These are phyloP conservation scores for Ceriagrion tenellum DNA, from an alignment of 2,888 invertebrate species.

Conservation along the genomic window DNA sequence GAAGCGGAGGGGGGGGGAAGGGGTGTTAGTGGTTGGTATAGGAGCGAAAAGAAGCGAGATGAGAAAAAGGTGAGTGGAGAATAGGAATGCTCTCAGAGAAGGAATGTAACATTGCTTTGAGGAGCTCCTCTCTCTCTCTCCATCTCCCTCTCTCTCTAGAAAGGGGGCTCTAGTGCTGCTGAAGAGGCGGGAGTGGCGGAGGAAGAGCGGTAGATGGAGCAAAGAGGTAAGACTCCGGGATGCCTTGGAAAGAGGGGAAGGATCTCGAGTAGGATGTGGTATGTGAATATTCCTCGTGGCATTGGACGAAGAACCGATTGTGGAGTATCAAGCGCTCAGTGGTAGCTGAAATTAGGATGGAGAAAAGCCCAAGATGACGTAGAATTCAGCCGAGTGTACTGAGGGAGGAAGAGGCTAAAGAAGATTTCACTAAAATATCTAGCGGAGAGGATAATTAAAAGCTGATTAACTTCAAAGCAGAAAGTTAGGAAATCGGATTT, in stretches of 20 bases:
- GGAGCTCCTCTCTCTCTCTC: not conserved
- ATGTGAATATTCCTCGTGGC: not conserved
- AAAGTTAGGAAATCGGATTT: not conserved
- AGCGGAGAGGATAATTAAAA: not conserved
- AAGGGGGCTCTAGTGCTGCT: not conserved
- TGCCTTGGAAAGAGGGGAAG: not conserved
- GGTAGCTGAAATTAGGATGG: not conserved
- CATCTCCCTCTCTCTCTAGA: no score
- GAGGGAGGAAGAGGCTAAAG: not conserved
- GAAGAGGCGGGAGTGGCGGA: not conserved
- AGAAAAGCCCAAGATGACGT: not conserved
- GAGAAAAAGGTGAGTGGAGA: not conserved
- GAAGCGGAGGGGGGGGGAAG: no score
- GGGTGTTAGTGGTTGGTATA: not conserved
- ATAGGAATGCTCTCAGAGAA: conserved; percentile 6
- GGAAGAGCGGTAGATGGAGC: not conserved
- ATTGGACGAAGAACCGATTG: not conserved
- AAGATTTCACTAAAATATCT: not conserved
- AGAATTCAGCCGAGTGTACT: not conserved
- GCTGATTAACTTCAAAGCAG: not conserved
- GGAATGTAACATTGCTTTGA: conserved; percentile 31
- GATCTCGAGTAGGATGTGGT: not conserved
- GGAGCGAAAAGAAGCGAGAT: conserved; percentile 16
- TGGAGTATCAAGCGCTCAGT: not conserved
- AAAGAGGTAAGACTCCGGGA: not conserved